Evolutionary conservation across 2,113 vertebrate genomes (phyloP), one percentile per base, ranked within the genome.

Genomic region (Planiliza haematocheilus): DNA sequence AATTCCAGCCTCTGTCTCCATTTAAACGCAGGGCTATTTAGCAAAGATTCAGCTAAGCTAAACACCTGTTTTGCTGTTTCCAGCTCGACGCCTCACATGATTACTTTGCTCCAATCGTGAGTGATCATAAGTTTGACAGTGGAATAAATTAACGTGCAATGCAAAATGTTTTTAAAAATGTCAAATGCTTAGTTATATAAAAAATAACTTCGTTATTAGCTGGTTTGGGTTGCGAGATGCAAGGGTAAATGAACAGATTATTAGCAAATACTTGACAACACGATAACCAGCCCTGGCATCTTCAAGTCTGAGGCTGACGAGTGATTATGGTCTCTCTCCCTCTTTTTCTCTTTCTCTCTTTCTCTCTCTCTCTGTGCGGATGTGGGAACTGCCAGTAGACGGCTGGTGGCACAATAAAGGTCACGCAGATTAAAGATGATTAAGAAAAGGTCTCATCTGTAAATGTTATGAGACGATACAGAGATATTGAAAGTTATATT

Each of bases 391-490:
- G 49, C 64, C 20, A 51, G 43, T 49, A 43, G 74, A 62, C 20
- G 67, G 34, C 63, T 74, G 76, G 58, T 87, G 65, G 75, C 24
- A 45, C 61, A 81, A 69, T 83, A 74, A 86, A 81, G 61, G 61
- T n/a, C 82, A 66, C 6, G 41, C 37, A 77, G 64, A 83, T 86
- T 87, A 83, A 64, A 83, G 81, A 68, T 64, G 58, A 82, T 78
- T 79, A 76, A 57, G 71, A 49, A 77, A 81, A 84, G 72, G 79
- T 77, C 79, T 82, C 67, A 41, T 68, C 59, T 82, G 53, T 50
- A 83, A 83, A 77, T 84, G 65, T 82, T 78, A 80, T 82, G 72
- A 72, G 72, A 84, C 79, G 74, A 81, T 81, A 45, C 42, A 62
- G 58, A 71, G 69, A 75, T 76, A 74, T 53, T 64, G 42, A 57